Percentiles rank a stretch among this genome's conserved stretches.
Conservation (phyloP, 2,888 invertebrate species). For the Amphipyra tragopoginis region DNA sequence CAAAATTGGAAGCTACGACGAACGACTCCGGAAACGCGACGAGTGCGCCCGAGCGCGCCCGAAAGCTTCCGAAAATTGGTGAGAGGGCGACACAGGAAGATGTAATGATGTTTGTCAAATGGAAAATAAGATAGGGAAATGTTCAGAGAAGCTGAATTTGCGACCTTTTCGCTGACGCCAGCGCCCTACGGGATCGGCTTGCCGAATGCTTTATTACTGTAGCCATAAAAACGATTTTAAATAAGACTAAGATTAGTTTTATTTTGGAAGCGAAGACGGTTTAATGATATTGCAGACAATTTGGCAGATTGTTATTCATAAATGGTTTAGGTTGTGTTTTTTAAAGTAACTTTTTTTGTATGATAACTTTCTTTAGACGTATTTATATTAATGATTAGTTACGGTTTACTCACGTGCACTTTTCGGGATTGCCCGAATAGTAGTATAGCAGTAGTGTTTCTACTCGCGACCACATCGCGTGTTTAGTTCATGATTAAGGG, state of each 20-base stretch:
- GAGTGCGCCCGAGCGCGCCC: conserved; percentile 76
- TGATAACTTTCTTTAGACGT: too few species aligned
- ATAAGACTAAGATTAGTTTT: conserved; percentile 58
- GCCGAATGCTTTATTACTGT: conserved; percentile 57
- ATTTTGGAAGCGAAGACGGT: conserved; percentile 35
- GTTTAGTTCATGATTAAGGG: too few species aligned
- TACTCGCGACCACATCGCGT: too few species aligned
- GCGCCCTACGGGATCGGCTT: conserved; percentile 57
- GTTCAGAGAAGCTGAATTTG: conserved; percentile 81
- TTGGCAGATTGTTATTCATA: conserved; percentile 7
- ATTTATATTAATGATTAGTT: too few species aligned
- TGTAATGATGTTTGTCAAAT: conserved; percentile 90
- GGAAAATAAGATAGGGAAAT: conserved; percentile 90
- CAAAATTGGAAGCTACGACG: conserved; percentile 70
- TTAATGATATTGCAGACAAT: conserved; percentile 32
- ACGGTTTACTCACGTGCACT: too few species aligned
- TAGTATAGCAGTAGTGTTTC: too few species aligned
- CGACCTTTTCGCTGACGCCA: conserved; percentile 82
- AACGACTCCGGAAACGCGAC: conserved; percentile 70
- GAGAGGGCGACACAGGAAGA: conserved; percentile 83
- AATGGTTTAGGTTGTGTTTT: conserved; percentile 5
- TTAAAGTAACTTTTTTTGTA: not conserved
- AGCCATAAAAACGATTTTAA: conserved; percentile 57
- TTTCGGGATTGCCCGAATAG: too few species aligned
- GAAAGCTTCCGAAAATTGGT: conserved; percentile 79